Conservation (phyloP, 2,113 vertebrate species). For the Hemiprocne comata region DNA sequence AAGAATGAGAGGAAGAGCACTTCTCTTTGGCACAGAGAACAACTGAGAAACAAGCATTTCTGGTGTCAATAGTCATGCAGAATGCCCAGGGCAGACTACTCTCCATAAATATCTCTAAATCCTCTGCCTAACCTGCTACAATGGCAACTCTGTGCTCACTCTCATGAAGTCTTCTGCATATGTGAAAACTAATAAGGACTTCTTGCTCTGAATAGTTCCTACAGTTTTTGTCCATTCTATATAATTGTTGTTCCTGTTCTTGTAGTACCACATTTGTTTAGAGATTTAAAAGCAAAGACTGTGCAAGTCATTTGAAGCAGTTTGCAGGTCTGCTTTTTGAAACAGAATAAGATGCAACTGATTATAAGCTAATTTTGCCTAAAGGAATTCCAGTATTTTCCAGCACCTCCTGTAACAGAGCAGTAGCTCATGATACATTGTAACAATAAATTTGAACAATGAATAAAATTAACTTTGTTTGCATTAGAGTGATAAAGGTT, state of each 20-base stretch:
- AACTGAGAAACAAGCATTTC: neutral
- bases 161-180: neutral
- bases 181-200: neutral
- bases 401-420: neutral
- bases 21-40: neutral
- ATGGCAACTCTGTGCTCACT: accelerated
- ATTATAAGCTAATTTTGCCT: neutral
- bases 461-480: neutral
- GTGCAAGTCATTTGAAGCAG: neutral
- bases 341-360: neutral
- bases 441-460: neutral
- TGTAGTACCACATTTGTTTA: neutral
- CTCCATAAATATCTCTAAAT: neutral
- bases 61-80: accelerated
- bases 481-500: neutral
- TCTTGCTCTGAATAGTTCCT: neutral
- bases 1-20: neutral
- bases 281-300: neutral
- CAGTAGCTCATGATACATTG: neutral
- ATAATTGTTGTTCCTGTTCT: neutral
- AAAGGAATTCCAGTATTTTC: neutral
- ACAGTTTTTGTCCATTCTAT: neutral
- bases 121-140: neutral
- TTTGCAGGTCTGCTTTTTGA: neutral
- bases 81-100: neutral